These are phyloP conservation scores for Brachymystax lenok DNA, from an alignment of 2,797 vertebrate species.

Conservation along the genomic window DNA sequence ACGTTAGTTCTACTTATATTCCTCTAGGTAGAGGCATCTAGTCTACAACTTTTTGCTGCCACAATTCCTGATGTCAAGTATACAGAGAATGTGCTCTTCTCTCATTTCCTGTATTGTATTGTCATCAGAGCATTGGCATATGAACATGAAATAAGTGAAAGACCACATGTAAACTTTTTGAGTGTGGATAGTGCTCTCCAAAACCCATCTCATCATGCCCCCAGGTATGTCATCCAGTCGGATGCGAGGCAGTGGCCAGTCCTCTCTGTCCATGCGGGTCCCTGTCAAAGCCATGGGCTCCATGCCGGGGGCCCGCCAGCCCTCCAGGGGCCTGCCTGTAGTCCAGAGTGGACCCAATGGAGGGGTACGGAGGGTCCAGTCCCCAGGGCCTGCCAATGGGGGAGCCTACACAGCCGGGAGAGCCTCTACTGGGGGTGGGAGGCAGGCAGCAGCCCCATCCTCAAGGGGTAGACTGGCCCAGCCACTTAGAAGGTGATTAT, in stretches of 20 bases:
- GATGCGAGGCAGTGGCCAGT: slow-evolving; percentile 79
- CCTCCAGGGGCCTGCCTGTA: slow-evolving; percentile 76
- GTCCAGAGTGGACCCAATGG: slow-evolving; percentile 61
- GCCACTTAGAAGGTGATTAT: slow-evolving; percentile 76
- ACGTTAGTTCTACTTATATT: background rate
- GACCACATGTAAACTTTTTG: no score
- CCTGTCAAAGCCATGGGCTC: slow-evolving; percentile 80
- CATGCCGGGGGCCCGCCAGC: slow-evolving; percentile 73
- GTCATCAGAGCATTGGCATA: background rate
- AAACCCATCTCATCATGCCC: background rate
- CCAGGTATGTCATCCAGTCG: slow-evolving; percentile 79
- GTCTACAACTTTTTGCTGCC: background rate
- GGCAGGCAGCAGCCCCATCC: slow-evolving; percentile 54
- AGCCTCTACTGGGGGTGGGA: slow-evolving; percentile 57
- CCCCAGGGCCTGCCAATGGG: slow-evolving; percentile 67
- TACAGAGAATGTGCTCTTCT: background rate
- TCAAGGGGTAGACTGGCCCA: slow-evolving; percentile 80
- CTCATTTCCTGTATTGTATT: background rate
- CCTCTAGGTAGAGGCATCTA: background rate
- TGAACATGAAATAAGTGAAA: no score
- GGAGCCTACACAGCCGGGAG: slow-evolving; percentile 63
- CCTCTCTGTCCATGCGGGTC: slow-evolving; percentile 75
- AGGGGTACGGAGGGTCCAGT: slow-evolving; percentile 74
- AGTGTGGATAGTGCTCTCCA: background rate
- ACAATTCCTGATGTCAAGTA: slow-evolving; percentile 3